These are phyloP conservation scores for Hylaeus anthracinus DNA, from an alignment of 1,140 invertebrate genomes.

Conservation along the genomic window DNA sequence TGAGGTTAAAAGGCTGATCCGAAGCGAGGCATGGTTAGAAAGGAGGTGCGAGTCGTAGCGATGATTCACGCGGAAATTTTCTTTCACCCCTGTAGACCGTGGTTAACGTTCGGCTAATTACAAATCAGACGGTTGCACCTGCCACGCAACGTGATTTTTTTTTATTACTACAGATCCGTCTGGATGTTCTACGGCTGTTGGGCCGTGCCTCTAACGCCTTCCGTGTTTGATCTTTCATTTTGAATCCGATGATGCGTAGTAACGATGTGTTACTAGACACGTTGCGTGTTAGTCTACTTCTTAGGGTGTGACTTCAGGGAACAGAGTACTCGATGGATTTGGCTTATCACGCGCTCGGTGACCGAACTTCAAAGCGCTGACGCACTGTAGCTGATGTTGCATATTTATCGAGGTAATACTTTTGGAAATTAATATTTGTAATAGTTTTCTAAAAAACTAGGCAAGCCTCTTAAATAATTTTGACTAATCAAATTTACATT, in stretches of 20 bases:
- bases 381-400: too few relatives aligned
- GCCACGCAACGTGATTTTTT: neutral
- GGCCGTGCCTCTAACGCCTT: neutral
- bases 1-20: constrained; percentile 61
- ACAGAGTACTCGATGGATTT: neutral
- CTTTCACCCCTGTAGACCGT: constrained; percentile 5
- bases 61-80: constrained; percentile 27
- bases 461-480: too few relatives aligned
- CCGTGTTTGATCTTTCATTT: neutral
- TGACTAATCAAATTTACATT: too few relatives aligned
- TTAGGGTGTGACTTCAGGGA: neutral
- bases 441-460: too few relatives aligned
- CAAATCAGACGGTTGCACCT: neutral
- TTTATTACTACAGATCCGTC: neutral
- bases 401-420: too few relatives aligned
- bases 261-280: neutral
- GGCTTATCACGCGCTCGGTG: too few relatives aligned
- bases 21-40: constrained; percentile 51
- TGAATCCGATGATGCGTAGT: neutral
- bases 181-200: neutral
- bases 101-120: constrained; percentile 3
- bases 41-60: constrained; percentile 47
- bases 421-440: too few relatives aligned
- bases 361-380: too few relatives aligned
- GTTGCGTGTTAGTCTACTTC: too few relatives aligned